Evolutionary conservation across 2,113 vertebrate species (phyloP), one percentile per base, ranked within the genome.

Genomic region (Sigmodon hispidus): DNA sequence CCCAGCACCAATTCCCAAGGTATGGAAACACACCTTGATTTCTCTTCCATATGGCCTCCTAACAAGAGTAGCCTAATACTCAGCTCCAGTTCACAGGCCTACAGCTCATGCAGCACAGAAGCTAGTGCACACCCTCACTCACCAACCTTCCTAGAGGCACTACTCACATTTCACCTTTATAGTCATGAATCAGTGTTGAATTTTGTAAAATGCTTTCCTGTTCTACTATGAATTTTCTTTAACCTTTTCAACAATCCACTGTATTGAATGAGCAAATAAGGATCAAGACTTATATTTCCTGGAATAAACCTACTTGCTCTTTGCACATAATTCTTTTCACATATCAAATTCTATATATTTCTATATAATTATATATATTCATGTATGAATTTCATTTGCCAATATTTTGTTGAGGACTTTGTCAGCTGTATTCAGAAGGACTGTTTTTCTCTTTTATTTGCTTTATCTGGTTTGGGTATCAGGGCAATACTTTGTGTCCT

Each of bases 1-100:
- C 52, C 99, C 99, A 55, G 99, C 98, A 89, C 99, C 99, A 45
- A 98, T 99, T 89, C 99, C 99, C 96, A 99, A 98, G 96, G 99
- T 99, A 15, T 99, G 99, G 94, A 99, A 99, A 76, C 99, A 99
- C 57, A 99, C 99, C 97, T 99, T 99, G 88, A 99, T 99, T 94
- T 99, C 99, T 99, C 76, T 17, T 52, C 17, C 17, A 10, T 8
- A 34, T 9, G 17, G 36, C 36, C 69, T 40, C 69, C 36, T 40
- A 40, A 72, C 1, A 1, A 0, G n/a, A 72, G 36, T 40, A 36
- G 34, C 19, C 15, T 3, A 9, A 55, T 55, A 3, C 50, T 36
- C 34, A 80, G 7, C 19, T 57, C 36, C 11, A 40, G 21, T 36
- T 36, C 19, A 34, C 50, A 55, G 22, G 5, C 21, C 34, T 36